Base-by-base conservation (phyloP, 2,888 invertebrate species). In the Ceratothoa steindachneri region DNA sequence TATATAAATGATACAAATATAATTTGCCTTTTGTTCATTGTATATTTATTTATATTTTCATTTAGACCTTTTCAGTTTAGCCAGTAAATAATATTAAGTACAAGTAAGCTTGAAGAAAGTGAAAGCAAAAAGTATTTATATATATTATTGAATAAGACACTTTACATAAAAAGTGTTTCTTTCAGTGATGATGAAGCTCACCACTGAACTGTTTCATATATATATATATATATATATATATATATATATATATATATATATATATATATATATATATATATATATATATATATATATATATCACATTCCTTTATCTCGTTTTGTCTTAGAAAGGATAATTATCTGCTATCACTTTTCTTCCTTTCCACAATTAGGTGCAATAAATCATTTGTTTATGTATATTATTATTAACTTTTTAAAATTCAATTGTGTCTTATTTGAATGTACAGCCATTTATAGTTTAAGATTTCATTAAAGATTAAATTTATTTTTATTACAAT, bases 211-310 rank as follows among this genome's bases (percentile, higher is more conserved):
- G 30, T 66, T 66, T n/a, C 29, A 66, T 29, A 29, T 66, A 28
- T 66, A 24, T 66, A 28, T 66, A 29, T 29, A 28, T 29, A 66
- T 66, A 66, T 66, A 66, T 66, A 66, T 66, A 66, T 66, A 66
- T 66, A 66, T 66, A 66, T 66, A 66, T 66, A 66, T 27, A 66
- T 66, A 67, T 67, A 41, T 30, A 67, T 22, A 41, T 2, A 67
- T 22, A 31, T 41, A 67, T 22, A 67, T 41, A 67, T 41, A 41
- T 5, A 67, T 41, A 67, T 41, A 67, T 5, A 67, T 41, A 67
- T 41, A 67, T 5, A 67, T 41, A 67, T 22, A 67, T 5, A 67
- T 24, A 31, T n/a, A 31, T 3, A n/a, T n/a, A n/a, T n/a, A n/a
- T n/a, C n/a, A 41, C 1, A 31, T 41, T 2, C 24, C n/a, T 41